Percentiles rank a stretch among this genome's conserved stretches.
Conservation (phyloP, 2,888 invertebrate species). For the Ectemnius continuus region DNA sequence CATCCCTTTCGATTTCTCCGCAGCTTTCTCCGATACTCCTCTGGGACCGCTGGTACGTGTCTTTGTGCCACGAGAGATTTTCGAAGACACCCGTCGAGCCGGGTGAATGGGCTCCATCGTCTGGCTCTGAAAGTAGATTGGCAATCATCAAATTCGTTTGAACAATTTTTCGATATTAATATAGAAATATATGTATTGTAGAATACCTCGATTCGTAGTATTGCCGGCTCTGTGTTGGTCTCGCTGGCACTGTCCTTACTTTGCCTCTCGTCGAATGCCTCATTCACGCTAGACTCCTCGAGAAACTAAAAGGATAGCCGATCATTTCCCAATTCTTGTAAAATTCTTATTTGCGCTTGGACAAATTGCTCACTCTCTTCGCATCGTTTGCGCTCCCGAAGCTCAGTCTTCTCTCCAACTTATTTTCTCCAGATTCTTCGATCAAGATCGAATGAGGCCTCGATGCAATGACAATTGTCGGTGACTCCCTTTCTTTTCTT, state of each 20-base stretch:
- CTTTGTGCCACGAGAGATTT: conserved; percentile 61
- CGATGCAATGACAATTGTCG: conserved; percentile 60
- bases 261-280: conserved; percentile 40
- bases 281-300: conserved; percentile 40
- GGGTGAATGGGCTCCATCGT: conserved; percentile 21
- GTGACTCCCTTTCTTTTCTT: conserved; percentile 32
- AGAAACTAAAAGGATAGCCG: conserved; percentile 30
- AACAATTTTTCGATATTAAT: too few species aligned
- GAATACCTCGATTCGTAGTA: conserved; percentile 55
- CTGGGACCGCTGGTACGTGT: conserved; percentile 60
- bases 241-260: conserved; percentile 53
- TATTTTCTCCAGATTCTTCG: conserved; percentile 37
- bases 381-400: conserved; percentile 22
- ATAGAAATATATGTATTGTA: conserved; percentile 12
- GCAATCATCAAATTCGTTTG: too few species aligned
- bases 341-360: background rate
- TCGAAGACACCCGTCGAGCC: conserved; percentile 48
- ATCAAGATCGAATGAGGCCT: conserved; percentile 61
- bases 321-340: background rate
- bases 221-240: conserved; percentile 52
- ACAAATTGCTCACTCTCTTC: conserved; percentile 26
- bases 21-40: conserved; percentile 70
- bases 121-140: conserved; percentile 25
- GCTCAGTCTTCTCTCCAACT: conserved; percentile 8
- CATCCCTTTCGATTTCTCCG: conserved; percentile 83